Evolutionary conservation across 2,113 vertebrate species (phyloP).

Genomic region (Daphoenositta chrysoptera): DNA sequence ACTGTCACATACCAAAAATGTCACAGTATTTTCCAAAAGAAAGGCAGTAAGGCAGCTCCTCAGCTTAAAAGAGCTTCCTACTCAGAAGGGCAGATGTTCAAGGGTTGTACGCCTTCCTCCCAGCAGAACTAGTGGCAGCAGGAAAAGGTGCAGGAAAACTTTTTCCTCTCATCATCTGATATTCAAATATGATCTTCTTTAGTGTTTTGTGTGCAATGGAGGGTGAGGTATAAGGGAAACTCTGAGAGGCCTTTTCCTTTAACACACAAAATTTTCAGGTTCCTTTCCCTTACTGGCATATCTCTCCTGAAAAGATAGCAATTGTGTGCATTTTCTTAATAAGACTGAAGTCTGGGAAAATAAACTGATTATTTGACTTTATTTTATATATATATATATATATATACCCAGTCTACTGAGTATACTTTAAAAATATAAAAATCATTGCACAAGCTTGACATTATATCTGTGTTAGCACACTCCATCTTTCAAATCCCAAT

Average conservation of each 20-base stretch:
- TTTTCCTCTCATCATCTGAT: not conserved
- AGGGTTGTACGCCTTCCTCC: not conserved
- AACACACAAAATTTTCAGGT: not conserved
- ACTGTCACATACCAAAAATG: not conserved
- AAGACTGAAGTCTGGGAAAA: not conserved
- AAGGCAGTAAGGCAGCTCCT: not conserved
- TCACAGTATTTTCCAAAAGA: not conserved
- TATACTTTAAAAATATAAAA: not conserved
- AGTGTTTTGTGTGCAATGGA: not conserved
- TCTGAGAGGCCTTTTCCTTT: not conserved
- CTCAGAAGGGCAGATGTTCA: not conserved
- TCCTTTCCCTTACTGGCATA: not conserved
- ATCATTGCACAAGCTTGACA: not conserved
- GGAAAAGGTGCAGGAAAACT: not conserved
- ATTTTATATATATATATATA: too few relatives aligned
- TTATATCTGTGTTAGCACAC: not conserved
- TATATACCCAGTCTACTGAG: fast-evolving
- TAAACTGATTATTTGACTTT: not conserved
- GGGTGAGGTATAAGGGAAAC: not conserved
- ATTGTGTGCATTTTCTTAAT: not conserved
- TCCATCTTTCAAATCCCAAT: not conserved
- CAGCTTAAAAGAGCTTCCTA: not conserved
- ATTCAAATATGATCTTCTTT: not conserved
- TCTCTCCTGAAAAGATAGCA: not conserved
- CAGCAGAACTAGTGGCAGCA: not conserved